phyloP scores from a whole-genome alignment of 2,797 vertebrate genomes.

The Eurystomus glaucurus region DNA sequence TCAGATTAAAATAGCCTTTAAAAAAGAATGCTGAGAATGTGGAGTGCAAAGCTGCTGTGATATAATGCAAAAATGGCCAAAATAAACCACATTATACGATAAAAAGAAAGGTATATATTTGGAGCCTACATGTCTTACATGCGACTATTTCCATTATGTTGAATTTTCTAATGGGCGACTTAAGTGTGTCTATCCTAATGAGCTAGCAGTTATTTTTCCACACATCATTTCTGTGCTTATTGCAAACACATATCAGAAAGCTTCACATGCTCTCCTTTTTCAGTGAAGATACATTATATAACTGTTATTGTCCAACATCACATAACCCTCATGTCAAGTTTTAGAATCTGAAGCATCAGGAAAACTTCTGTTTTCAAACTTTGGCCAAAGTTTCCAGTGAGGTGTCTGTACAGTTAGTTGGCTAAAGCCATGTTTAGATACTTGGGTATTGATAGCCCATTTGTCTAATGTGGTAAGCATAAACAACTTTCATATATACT shows the following conservation, averaged over 20 bases:
- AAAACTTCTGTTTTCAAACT: not conserved
- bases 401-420: rapidly evolving
- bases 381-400: not conserved
- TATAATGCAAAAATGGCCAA: not conserved
- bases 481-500: not conserved
- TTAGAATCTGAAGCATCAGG: not conserved
- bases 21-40: not conserved
- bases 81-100: not conserved
- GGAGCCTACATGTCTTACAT: not conserved
- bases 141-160: too few species aligned
- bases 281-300: not conserved
- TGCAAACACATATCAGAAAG: not conserved
- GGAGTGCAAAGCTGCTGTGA: not conserved
- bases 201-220: slow-evolving; percentile 5
- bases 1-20: not conserved
- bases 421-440: not conserved
- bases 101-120: not conserved
- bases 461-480: not conserved
- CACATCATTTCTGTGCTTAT: not conserved
- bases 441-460: not conserved
- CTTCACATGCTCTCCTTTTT: not conserved
- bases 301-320: not conserved
- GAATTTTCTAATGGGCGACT: not conserved
- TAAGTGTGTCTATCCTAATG: not conserved
- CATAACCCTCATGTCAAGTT: not conserved